A percentile compares a stretch with the other conserved stretches of the same genome.
These are phyloP conservation scores for Ctena decussata DNA, from an alignment of 2,888 invertebrate species.

Conservation along the genomic window DNA sequence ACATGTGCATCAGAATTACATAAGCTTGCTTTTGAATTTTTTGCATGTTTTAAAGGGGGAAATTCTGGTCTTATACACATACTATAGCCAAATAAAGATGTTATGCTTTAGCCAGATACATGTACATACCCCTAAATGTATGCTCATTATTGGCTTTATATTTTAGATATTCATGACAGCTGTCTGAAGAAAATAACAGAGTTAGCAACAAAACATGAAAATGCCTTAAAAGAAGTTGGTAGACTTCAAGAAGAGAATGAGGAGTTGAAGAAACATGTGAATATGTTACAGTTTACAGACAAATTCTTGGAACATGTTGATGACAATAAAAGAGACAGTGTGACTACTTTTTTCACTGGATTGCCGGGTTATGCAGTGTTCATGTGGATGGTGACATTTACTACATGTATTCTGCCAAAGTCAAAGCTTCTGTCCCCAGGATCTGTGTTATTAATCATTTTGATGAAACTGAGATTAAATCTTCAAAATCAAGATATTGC, in stretches of 20 bases:
- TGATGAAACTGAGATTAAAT: conserved; percentile 23
- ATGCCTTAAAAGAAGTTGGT: too few relatives aligned
- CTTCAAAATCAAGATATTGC: conserved; percentile 10
- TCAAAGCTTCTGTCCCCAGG: neutral
- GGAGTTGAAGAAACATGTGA: neutral
- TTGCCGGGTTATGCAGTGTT: neutral
- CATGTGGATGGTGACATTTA: neutral
- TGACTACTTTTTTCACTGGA: neutral
- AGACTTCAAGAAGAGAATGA: neutral
- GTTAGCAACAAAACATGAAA: too few relatives aligned
- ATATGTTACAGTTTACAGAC: neutral
- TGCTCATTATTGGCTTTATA: too few relatives aligned
- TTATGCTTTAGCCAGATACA: too few relatives aligned
- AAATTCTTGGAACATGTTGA: neutral
- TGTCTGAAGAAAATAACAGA: too few relatives aligned
- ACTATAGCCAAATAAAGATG: too few relatives aligned
- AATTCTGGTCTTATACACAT: too few relatives aligned
- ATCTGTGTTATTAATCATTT: neutral
- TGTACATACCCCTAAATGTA: too few relatives aligned
- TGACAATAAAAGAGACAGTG: neutral
- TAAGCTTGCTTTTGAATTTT: too few relatives aligned
- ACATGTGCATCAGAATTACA: too few relatives aligned
- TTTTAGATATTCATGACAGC: too few relatives aligned
- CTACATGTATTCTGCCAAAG: neutral
- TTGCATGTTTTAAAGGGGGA: too few relatives aligned